Percentiles rank a stretch among this genome's conserved stretches.
Conservation (phyloP, 2,113 vertebrate species). For the Oreochromis aureus region DNA sequence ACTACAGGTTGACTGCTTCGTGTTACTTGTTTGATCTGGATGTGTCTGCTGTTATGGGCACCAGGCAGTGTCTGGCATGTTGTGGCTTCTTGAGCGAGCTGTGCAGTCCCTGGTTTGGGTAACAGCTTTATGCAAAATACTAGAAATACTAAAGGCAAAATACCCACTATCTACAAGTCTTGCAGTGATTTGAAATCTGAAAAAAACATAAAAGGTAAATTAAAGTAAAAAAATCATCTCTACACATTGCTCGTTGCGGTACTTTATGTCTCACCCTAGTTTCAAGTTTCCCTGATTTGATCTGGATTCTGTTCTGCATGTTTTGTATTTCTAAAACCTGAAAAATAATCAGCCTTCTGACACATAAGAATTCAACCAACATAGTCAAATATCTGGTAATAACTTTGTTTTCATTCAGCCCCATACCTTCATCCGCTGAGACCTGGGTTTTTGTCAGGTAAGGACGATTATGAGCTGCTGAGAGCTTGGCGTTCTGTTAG, state of each 20-base stretch:
- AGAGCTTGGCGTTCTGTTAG: constrained; percentile 36
- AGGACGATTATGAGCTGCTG: constrained; percentile 50
- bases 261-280: neutral
- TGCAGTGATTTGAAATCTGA: neutral
- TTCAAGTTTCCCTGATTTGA: neutral
- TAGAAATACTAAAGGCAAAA: neutral
- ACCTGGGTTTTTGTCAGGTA: constrained; percentile 27
- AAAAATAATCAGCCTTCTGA: neutral
- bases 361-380: neutral
- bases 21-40: neutral
- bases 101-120: neutral
- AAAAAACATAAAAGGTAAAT: neutral
- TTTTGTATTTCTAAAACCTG: neutral
- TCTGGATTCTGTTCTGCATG: neutral
- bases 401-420: constrained; percentile 15
- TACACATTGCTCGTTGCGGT: neutral
- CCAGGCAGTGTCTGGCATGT: neutral
- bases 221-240: neutral
- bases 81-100: neutral
- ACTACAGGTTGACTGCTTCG: neutral
- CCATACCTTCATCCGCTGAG: constrained; percentile 5
- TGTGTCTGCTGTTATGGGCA: neutral
- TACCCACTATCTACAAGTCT: neutral
- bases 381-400: neutral
- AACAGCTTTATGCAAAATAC: neutral